Evolutionary conservation across 2,888 invertebrate species (phyloP).

Genomic region (Pyrgus malvae): DNA sequence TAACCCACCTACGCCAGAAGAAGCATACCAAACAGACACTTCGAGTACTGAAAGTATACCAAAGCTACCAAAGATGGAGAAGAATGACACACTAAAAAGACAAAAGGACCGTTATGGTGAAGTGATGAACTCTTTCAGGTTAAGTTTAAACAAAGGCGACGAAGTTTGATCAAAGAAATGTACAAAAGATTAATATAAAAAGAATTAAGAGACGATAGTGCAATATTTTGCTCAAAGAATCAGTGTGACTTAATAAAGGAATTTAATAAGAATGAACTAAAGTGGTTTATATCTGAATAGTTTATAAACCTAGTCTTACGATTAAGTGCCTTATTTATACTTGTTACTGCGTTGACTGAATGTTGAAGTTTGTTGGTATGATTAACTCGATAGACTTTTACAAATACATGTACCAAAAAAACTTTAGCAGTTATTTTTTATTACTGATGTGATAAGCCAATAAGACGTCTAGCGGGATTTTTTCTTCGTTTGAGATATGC

Average conservation of each 20-base stretch:
- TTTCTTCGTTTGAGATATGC: no score
- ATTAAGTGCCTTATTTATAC: slow-evolving; percentile 61
- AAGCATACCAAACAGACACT: slow-evolving; percentile 56
- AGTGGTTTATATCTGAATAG: slow-evolving; percentile 29
- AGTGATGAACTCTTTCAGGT: slow-evolving; percentile 69
- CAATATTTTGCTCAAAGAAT: background rate
- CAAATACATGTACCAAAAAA: background rate
- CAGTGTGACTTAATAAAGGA: background rate
- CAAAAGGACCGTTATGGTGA: slow-evolving; percentile 68
- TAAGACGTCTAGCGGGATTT: no score
- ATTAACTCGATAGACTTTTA: background rate
- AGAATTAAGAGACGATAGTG: background rate
- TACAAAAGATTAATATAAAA: background rate
- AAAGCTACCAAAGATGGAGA: slow-evolving; percentile 64
- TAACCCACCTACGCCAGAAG: slow-evolving; percentile 65
- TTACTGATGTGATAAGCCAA: no score
- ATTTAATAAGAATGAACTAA: background rate
- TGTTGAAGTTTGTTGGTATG: slow-evolving; percentile 26
- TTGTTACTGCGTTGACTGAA: slow-evolving; percentile 14
- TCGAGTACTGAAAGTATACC: slow-evolving; percentile 62
- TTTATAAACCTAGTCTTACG: slow-evolving; percentile 57
- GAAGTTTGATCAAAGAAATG: slow-evolving; percentile 41
- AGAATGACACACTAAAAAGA: slow-evolving; percentile 71
- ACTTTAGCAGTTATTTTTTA: no score
- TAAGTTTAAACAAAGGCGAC: slow-evolving; percentile 66